Conservation (phyloP, 2,113 vertebrate species). For the Alethe castanea region DNA sequence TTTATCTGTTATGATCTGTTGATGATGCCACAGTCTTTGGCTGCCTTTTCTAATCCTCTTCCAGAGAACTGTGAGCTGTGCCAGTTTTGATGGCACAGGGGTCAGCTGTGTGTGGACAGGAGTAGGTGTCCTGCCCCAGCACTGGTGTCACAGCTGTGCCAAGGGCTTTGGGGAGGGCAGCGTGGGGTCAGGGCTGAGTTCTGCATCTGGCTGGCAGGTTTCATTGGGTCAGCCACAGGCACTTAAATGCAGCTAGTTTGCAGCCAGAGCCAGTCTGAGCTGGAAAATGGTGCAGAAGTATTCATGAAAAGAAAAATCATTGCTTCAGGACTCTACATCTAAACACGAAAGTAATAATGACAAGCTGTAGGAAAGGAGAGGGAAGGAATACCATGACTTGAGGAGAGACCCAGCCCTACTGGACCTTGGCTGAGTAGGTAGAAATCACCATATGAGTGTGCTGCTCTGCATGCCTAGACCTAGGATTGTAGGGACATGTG, state of each 20-base stretch:
- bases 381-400: neutral
- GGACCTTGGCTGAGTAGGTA: neutral
- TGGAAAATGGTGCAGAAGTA: neutral
- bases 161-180: neutral
- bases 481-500: neutral
- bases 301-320: neutral
- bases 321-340: neutral
- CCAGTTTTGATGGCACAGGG: fast-evolving
- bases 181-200: fast-evolving
- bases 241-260: neutral
- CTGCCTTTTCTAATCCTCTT: neutral
- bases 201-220: neutral
- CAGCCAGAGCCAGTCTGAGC: neutral
- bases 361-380: neutral
- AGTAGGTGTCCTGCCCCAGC: neutral
- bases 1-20: neutral
- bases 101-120: neutral
- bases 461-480: neutral
- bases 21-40: neutral
- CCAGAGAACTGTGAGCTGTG: fast-evolving
- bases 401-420: neutral
- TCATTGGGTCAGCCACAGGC: neutral
- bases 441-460: neutral
- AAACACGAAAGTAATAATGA: neutral
- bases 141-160: neutral